Evolutionary conservation across 2,113 vertebrate genomes (phyloP), one percentile per base, ranked within the genome.

Genomic region (Heloderma charlesbogerti): DNA sequence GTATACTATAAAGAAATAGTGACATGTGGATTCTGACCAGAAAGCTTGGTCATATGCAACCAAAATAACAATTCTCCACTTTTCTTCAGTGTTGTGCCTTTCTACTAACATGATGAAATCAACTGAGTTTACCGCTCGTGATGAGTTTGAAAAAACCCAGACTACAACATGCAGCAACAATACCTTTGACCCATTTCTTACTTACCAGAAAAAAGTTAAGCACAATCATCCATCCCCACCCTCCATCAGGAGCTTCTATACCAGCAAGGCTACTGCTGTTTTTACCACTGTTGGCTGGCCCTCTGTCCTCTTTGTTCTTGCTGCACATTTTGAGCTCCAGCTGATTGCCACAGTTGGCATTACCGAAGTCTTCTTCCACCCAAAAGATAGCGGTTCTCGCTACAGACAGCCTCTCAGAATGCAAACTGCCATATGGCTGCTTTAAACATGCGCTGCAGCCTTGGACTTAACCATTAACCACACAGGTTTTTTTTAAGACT

Each of bases 201-300:
- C 96, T 94, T 96, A 99, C 99, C 98, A 99, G 95, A 93, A 99
- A 99, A 95, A 98, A 99, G 94, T 99, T 98, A 0, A 99, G n/a
- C 88, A 99, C 98, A n/a, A 98, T 97, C 97, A 98, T 98, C 98
- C 98, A 99, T 27, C 98, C 98, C 98, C 98, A 98, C 0, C 98
- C 98, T 90, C 97, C 95, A 43, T 97, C 98, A 0, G 96, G 98
- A 71, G 97, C 95, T 40, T 97, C 96, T 67, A 95, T 95, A 43
- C 97, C 97, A 78, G 90, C 85, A 20, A 60, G 88, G 43, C 90
- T 88, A 80, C 96, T 96, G 80, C 7, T 16, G 8, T 48, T 18
- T 54, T 31, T 86, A 87, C 90, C 89, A 95, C 86, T 92, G 91
- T 16, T 91, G 87, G 75, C 93, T 4, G 54, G 95, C 93, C 93